Conservation (phyloP, 1,140 invertebrate genomes). For the Lamellibrachia luymesi region DNA sequence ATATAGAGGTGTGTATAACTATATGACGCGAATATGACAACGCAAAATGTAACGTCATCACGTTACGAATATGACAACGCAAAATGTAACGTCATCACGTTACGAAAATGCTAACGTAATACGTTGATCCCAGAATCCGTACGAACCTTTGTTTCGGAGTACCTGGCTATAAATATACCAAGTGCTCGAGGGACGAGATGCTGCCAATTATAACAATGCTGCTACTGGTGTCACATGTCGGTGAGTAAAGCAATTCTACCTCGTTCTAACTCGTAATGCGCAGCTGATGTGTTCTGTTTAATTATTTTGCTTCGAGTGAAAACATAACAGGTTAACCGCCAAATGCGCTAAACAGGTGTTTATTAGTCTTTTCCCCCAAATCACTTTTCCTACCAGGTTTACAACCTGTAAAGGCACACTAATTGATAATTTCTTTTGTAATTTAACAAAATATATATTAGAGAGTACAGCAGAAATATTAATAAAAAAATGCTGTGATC, state of each 20-base stretch:
- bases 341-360: neutral
- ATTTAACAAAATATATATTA: too few species aligned
- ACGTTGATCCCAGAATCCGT: neutral
- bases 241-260: neutral
- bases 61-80: neutral
- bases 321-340: neutral
- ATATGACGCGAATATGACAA: too few species aligned
- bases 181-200: neutral
- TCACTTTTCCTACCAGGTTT: too few species aligned
- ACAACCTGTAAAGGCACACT: too few species aligned
- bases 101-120: neutral
- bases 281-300: neutral
- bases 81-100: neutral
- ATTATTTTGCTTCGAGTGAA: neutral
- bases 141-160: neutral
- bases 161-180: neutral
- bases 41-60: too few species aligned
- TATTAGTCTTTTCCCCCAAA: too few species aligned
- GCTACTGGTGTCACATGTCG: neutral
- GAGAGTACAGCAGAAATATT: too few species aligned
- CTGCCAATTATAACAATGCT: neutral
- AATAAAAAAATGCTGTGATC: too few species aligned
- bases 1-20: too few species aligned
- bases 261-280: neutral
- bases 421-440: too few species aligned